Evolutionary conservation across 2,888 invertebrate species (phyloP), one percentile per base, ranked within the genome.

Genomic region (Acrobasis consociella): DNA sequence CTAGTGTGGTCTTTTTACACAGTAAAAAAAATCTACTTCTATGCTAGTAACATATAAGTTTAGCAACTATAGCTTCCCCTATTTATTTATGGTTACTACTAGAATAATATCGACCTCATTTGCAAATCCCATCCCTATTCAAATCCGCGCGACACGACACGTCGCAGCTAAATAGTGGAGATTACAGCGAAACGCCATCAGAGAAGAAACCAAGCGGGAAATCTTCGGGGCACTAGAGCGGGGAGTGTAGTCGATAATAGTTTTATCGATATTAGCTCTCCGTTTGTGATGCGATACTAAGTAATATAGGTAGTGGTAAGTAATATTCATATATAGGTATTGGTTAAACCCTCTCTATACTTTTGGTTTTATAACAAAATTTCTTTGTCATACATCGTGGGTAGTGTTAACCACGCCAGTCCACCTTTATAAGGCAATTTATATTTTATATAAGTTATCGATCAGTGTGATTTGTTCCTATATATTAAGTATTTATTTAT

Each of bases 161-260:
- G 70, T 75, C 66, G 68, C 70, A 67, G 68, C 82, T 86, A 84
- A 87, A 88, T 83, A 85, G 81, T 82, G 72, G 69, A 81, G 89
- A 88, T 90, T 89, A 90, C 89, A 88, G 67, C 67, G 89, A 85
- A 90, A 90, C 83, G 85, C 90, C 89, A 90, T 89, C 89, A 90
- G 81, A 67, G 75, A 74, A 77, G 81, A 77, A 82, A 84, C 83
- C 80, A 77, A 73, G 70, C 67, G 67, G 70, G 67, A 75, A 72
- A 78, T 79, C 80, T 81, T 80, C 74, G 72, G 58, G 62, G 61
- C 65, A 66, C 58, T 64, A 61, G 31, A 42, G 52, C 9, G 31
- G 42, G 37, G 10, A 10, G 15, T 15, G 42, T n/a, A 9, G 17
- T 69, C 64, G 66, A 66, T 60, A 61, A 62, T 31, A 49, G 63